Conservation (phyloP, 2,888 invertebrate genomes). For the Ophion obscuratus region DNA sequence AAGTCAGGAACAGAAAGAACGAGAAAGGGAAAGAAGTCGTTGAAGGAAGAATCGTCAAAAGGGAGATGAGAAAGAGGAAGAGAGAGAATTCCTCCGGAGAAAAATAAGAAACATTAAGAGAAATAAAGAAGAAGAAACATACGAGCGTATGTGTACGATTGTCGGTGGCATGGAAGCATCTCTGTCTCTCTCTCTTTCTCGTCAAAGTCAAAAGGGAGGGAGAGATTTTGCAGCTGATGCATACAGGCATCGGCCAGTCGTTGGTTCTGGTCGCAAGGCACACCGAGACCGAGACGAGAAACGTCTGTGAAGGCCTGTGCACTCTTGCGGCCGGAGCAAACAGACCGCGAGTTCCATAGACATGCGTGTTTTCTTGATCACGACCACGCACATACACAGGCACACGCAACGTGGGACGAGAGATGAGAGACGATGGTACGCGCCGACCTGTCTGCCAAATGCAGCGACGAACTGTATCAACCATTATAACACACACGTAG, state of each 20-base stretch:
- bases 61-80: neutral
- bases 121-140: slow-evolving; percentile 56
- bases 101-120: slow-evolving; percentile 69
- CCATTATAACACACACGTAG: slow-evolving; percentile 8
- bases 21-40: neutral
- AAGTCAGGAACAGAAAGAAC: neutral
- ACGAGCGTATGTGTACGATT: slow-evolving; percentile 31
- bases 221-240: slow-evolving; percentile 53
- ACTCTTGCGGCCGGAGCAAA: neutral
- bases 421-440: slow-evolving; percentile 68
- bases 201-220: neutral
- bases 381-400: slow-evolving; percentile 6
- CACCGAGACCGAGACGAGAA: slow-evolving; percentile 44
- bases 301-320: slow-evolving; percentile 35
- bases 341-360: neutral
- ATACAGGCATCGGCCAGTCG: slow-evolving; percentile 49
- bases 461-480: slow-evolving; percentile 48
- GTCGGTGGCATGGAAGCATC: slow-evolving; percentile 12
- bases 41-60: neutral
- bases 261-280: slow-evolving; percentile 61
- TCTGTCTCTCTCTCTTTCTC: slow-evolving; percentile 7
- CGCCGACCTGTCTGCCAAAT: slow-evolving; percentile 77
- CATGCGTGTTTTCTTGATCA: slow-evolving; percentile 13
- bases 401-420: slow-evolving; percentile 8
- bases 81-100: slow-evolving; percentile 44